phyloP scores from a whole-genome alignment of 2,888 invertebrate species.

The Tiphia femorata region DNA sequence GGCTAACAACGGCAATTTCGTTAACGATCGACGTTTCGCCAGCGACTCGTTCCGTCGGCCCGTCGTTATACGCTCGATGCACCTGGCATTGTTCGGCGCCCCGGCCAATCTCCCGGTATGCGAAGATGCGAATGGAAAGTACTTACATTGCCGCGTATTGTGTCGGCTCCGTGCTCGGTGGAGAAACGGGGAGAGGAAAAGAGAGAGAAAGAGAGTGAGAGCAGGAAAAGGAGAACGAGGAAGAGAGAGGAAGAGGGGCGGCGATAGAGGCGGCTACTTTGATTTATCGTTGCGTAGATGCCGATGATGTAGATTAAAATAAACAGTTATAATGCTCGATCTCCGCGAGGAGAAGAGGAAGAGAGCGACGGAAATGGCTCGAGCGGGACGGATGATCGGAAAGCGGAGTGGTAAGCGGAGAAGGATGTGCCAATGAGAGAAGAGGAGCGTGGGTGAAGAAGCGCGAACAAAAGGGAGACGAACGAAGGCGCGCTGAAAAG shows the following conservation, averaged over 20 bases:
- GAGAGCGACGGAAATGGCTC: constrained; percentile 2
- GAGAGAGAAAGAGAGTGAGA: background rate
- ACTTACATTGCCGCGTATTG: no score
- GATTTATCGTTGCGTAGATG: constrained; percentile 43
- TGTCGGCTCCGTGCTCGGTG: no score
- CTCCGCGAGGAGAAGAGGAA: constrained; percentile 2
- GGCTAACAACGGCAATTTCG: background rate
- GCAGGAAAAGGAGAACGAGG: background rate
- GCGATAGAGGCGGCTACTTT: constrained; percentile 27
- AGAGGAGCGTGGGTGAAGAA: background rate
- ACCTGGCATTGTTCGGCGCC: background rate
- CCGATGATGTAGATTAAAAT: constrained; percentile 48
- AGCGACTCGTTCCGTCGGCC: background rate
- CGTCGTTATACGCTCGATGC: background rate
- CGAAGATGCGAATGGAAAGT: background rate
- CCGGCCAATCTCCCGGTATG: no score
- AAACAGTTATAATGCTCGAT: constrained; percentile 46
- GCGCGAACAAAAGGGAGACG: constrained; percentile 10
- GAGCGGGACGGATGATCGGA: background rate
- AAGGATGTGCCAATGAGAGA: constrained; percentile 1
- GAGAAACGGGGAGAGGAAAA: background rate
- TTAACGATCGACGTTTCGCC: background rate
- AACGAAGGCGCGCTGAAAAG: background rate
- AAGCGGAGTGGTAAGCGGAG: background rate
- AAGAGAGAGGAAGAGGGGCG: constrained; percentile 23